Evolutionary conservation across 1,140 invertebrate species (phyloP), one percentile per base, ranked within the genome.

Genomic region (Caligus rogercresseyi): DNA sequence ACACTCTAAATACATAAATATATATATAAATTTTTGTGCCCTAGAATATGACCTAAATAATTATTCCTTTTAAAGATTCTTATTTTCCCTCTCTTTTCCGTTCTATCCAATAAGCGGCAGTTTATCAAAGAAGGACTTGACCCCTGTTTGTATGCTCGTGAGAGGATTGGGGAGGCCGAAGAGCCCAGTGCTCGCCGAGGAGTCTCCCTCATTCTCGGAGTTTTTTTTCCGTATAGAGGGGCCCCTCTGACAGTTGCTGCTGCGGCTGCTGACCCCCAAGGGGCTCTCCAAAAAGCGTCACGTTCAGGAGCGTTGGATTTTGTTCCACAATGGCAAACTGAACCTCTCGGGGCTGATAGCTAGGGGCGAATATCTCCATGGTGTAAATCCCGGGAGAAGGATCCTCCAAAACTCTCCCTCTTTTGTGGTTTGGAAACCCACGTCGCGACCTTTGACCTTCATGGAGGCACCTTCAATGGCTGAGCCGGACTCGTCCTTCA

Each of bases 321-420:
- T 82, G 79, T 26, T 89, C 85, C n/a, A 84, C 80, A 2, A 91
- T 85, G 71, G 84, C 82, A 71, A 92, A 89, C 69, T 89, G 85
- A 24, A 87, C 75, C 71, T 90, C 86, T 65, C 80, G 77, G 0
- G 87, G 86, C 51, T 83, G 75, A 70, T 81, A 90, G 23, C 86
- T 86, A 67, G 89, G 86, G 21, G 85, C 86, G 70, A 84, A 84
- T 25, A 89, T 87, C 77, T 90, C 84, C 20, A 91, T 71, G 67
- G 81, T 83, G 72, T 92, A 90, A 31, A 80, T 75, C 68, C 88
- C 88, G 1, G 88, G 52, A 90, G 68, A 3, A 91, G 74, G 26
- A 91, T 84, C 65, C 87, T 79, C 88, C 88, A 92, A 74, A 89
- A 93, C 75, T 93, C 89, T n/a, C 89, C 89, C 67, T 89, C 85